Evolutionary conservation across 92 coral and sea anemone species (phyloP).

Genomic region (Virgularia gustaviana): DNA sequence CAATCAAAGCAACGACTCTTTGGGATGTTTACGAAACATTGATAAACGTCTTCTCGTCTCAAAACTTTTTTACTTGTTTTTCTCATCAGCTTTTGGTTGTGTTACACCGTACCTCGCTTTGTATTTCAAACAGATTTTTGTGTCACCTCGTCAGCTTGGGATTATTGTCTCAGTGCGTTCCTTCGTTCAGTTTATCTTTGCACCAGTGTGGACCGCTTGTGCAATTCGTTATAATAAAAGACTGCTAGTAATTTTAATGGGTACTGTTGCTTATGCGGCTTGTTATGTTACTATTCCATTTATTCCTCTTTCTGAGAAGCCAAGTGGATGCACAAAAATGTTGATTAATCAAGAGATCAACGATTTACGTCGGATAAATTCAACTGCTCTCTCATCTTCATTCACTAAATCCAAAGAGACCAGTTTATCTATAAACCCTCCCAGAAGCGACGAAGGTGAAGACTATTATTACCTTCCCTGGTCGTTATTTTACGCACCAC

Average conservation of each 20-base stretch:
- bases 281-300: slow-evolving; percentile 74
- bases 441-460: slow-evolving; percentile 54
- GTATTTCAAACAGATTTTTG: slow-evolving; percentile 87
- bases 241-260: slow-evolving; percentile 74
- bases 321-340: slow-evolving; percentile 66
- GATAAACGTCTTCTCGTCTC: slow-evolving; percentile 93
- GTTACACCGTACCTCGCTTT: slow-evolving; percentile 91
- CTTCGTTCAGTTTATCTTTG: slow-evolving; percentile 79
- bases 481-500: slow-evolving; percentile 75
- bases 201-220: slow-evolving; percentile 90
- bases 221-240: slow-evolving; percentile 91
- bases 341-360: slow-evolving; percentile 48
- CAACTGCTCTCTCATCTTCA: slow-evolving; percentile 21
- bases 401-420: slow-evolving; percentile 31
- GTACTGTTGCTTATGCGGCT: slow-evolving; percentile 72
- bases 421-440: slow-evolving; percentile 27
- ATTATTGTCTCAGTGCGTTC: slow-evolving; percentile 89
- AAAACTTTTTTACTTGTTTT: slow-evolving; percentile 90
- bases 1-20: slow-evolving; percentile 21
- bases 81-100: slow-evolving; percentile 92
- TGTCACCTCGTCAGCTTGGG: slow-evolving; percentile 96
- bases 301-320: slow-evolving; percentile 74
- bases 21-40: slow-evolving; percentile 61
- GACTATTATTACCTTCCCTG: slow-evolving; percentile 70
- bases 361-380: slow-evolving; percentile 25